These are phyloP conservation scores for Drosophila vallismaia DNA, from an alignment of 2,888 invertebrate species.

Conservation along the genomic window DNA sequence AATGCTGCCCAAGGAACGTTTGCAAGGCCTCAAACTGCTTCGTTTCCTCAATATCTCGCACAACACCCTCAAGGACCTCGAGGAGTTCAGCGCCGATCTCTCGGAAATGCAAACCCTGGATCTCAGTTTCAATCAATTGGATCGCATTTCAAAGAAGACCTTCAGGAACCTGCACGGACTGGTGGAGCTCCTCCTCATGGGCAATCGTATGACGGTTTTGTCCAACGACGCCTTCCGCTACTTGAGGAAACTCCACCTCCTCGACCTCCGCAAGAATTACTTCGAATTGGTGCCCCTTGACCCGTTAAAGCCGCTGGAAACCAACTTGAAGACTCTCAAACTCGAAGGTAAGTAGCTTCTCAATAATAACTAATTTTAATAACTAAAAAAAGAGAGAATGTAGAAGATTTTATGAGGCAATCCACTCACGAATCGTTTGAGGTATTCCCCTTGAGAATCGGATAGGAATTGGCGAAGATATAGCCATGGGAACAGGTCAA, in stretches of 20 bases:
- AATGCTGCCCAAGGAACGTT: conserved; percentile 91
- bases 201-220: conserved; percentile 92
- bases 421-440: too few relatives aligned
- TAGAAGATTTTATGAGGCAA: too few relatives aligned
- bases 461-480: too few relatives aligned
- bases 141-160: conserved; percentile 89
- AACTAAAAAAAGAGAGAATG: too few relatives aligned
- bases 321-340: conserved; percentile 90
- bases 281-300: conserved; percentile 91
- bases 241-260: conserved; percentile 89
- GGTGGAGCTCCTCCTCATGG: conserved; percentile 90
- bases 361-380: too few relatives aligned
- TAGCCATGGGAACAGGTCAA: too few relatives aligned
- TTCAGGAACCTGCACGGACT: conserved; percentile 91
- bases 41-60: conserved; percentile 92
- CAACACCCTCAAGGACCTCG: conserved; percentile 91
- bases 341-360: conserved; percentile 89
- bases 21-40: conserved; percentile 90
- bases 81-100: conserved; percentile 92
- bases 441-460: too few relatives aligned
- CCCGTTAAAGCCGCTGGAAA: conserved; percentile 91
- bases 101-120: conserved; percentile 91
- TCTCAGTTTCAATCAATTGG: conserved; percentile 92
- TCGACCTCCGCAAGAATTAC: conserved; percentile 93
- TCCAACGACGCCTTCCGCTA: conserved; percentile 91